Conservation (phyloP, 2,888 invertebrate genomes). For the Drosophila cracens region DNA sequence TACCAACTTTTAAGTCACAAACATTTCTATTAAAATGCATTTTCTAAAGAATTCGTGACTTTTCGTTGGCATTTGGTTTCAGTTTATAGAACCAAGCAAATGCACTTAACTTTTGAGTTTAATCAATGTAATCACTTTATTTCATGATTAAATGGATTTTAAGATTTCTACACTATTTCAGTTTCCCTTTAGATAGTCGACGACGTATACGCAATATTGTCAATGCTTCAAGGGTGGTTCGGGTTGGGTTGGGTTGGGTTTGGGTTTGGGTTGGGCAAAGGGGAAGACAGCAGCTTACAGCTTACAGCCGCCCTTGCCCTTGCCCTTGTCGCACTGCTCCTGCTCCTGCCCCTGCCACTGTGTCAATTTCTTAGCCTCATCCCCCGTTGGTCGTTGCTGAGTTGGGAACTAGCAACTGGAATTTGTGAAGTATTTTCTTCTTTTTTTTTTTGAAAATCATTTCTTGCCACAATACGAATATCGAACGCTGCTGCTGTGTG, state of each 20-base stretch:
- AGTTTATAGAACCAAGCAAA: not conserved
- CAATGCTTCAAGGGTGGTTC: not conserved
- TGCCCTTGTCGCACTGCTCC: constrained; percentile 15
- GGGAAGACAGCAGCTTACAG: constrained; percentile 19
- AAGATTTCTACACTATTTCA: not conserved
- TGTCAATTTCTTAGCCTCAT: constrained; percentile 7
- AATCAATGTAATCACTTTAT: not conserved
- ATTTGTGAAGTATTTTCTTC: constrained; percentile 8
- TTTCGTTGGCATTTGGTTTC: not conserved
- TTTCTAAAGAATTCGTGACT: not conserved
- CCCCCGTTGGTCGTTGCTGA: constrained; percentile 20
- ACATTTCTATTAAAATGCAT: not conserved
- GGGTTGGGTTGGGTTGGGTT: not conserved
- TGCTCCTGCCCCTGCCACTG: not conserved
- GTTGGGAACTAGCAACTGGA: constrained; percentile 4
- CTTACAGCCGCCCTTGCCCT: constrained; percentile 32
- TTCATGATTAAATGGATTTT: not conserved
- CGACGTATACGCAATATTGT: constrained; percentile 13
- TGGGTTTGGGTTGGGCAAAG: not conserved
- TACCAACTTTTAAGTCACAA: not conserved
- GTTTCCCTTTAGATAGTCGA: not conserved
- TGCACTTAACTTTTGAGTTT: not conserved
- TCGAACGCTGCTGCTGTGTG: constrained; percentile 14
- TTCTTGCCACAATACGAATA: constrained; percentile 16
- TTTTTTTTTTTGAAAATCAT: constrained; percentile 14